Base-by-base conservation (phyloP, 2,888 invertebrate genomes). In the Anticlea derivata region DNA sequence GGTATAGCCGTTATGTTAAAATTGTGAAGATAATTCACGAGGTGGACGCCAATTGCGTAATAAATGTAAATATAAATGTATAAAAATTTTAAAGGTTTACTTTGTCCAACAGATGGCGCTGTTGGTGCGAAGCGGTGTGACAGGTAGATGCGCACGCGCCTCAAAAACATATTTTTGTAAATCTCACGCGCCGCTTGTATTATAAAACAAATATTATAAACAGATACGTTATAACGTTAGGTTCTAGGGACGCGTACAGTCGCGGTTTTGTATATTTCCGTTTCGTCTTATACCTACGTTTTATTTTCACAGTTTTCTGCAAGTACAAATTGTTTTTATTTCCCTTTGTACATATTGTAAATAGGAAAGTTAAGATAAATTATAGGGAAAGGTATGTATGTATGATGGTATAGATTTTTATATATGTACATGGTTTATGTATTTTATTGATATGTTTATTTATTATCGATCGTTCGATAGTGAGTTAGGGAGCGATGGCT, bases 311-410 rank as follows among this genome's bases (percentile, higher is more conserved):
- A 77, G 78, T 86, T 87, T 81, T 90, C 90, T 86, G 88, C 89
- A 87, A 91, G 91, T 91, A 91, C 91, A 91, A 91, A 91, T 88
- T 89, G 87, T 90, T 90, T 89, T 86, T 89, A 86, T 89, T 90
- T 88, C 81, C 80, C 83, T 78, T 69, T 91, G 91, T 91, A 91
- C 83, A 91, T 91, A 91, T 79, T 91, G 90, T 91, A 91, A 83
- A 90, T 91, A 91, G 71, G 73, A 78, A 75, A 75, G 70, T 79
- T 79, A 77, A 76, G 75, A 74, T 79, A 70, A 67, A 61, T 66
- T 57, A 69, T 84, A 83, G 79, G 77, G 70, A 73, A 73, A 73
- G 56, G 74, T 79, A 72, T 80, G 65, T 81, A 78, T 83, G 76
- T 84, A 79, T 83, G 80, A 78, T 73, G 78, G 76, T 78, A 77